Base-by-base conservation (phyloP, 2,888 invertebrate species). In the Stegophylla sp. region DNA sequence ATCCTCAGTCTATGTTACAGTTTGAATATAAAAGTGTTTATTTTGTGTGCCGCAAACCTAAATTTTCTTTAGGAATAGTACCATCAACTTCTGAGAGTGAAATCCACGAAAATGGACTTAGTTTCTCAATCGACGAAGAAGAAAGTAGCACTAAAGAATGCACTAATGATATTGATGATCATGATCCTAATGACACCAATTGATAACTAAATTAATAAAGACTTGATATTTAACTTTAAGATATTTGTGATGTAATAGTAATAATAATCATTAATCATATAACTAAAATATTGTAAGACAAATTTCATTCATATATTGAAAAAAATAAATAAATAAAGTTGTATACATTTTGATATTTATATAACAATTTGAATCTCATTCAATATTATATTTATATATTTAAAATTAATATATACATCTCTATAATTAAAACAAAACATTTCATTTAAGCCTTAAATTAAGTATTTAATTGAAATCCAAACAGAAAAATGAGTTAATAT, bases 11-110 rank as follows among this genome's bases (percentile, higher is more conserved):
- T 0, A 97, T 98, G 97, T 89, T 97, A 85, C 93, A 94, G 84
- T 94, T 95, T 85, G 93, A 94, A 85, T 98, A 98, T 85, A 92
- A 93, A 85, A 96, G 96, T 77, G 93, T 96, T 0, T 97, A 94
- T 87, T 95, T 97, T 87, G 93, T 97, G 1, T 97, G 95, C 85
- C 90, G 91, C 84, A 97, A 97, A 86, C 93, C 94, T 5, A 75
- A 82, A 66, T 53, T 66, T 66, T 13, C 51, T 26, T 48, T 53
- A n/a, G 17, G 61, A 23, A 51, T 71, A 41, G 43, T 13, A 9
- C 34, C 20, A 12, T 48, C 51, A 0, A 34, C 10, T 34, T 34
- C 59, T 59, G 77, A 69, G 48, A 77, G 59, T 69, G 63, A 63
- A 20, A 48, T 23, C 23, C 34, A 51, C 13, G 75, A 64, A 75